Evolutionary conservation across 2,797 vertebrate genomes (phyloP), one percentile per base, ranked within the genome.

Genomic region (Choloepus didactylus): DNA sequence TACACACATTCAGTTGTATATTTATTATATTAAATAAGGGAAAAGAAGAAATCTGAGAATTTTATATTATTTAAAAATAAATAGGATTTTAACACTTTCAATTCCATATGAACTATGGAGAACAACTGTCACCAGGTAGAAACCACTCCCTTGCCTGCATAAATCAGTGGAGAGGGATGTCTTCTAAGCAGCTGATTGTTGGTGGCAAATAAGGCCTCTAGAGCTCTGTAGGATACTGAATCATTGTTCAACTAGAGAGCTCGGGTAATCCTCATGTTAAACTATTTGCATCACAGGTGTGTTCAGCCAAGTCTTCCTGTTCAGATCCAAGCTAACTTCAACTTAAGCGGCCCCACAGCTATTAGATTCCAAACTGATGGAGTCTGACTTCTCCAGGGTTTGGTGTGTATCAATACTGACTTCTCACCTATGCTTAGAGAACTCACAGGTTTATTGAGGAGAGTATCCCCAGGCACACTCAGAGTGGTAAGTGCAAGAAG

Each of bases 51-150:
- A 72, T 67, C 1, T 59, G 3, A 80, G 4, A 86, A 51, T 23
- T 82, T 83, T 54, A 75, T 31, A 87, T 27, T n/a, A 38, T 31
- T 70, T 49, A 66, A 62, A 79, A 72, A 79, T 14, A 92, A 87
- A 60, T 19, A 18, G 4, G 6, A 67, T 56, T 75, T 25, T 59
- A 27, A 70, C 25, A 27, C 9, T 79, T 84, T 80, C 35, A 83
- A 64, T 73, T n/a, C 0, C 14, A 9, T 25, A 76, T 8, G 6
- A 66, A 60, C 9, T 15, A 76, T 29, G 11, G 44, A 79, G 46
- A 75, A 56, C 5, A 79, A 25, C 0, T 76, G 16, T 46, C 12
- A 59, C 5, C 1, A 73, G 9, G 51, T 15, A 9, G 35, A 69
- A 75, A 31, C 1, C 56, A 41, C 38, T 59, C 5, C 31, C 0